Evolutionary conservation across 2,888 invertebrate genomes (phyloP).

Genomic region (Colletes collaris): DNA sequence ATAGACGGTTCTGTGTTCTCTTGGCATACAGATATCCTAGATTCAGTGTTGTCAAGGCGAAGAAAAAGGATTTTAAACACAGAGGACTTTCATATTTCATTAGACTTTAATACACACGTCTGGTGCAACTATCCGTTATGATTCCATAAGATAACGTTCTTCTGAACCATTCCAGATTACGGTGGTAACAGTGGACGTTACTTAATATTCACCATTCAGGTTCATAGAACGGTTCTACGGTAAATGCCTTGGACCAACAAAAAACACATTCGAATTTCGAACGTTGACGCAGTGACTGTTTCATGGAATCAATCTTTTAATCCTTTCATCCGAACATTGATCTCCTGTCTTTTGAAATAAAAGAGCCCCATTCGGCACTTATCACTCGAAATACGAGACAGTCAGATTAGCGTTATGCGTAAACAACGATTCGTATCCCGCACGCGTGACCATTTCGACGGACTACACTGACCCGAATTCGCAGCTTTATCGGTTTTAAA

Average conservation of each 20-base stretch:
- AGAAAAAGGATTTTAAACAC: no score
- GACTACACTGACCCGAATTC: conserved; percentile 38
- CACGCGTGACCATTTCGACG: conserved; percentile 14
- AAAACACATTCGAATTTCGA: background rate
- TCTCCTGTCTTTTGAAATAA: background rate
- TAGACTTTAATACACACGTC: no score
- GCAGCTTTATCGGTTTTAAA: conserved; percentile 47
- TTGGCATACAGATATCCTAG: no score
- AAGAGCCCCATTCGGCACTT: background rate
- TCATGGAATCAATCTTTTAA: conserved; percentile 30
- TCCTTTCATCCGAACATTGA: conserved; percentile 16
- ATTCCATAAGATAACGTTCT: no score
- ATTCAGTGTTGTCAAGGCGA: no score
- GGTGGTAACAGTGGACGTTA: no score
- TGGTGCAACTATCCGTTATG: no score
- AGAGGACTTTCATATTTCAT: no score
- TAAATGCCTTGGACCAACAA: background rate
- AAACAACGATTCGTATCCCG: conserved; percentile 23
- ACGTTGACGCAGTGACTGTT: background rate
- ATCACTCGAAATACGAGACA: conserved; percentile 6
- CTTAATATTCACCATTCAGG: no score
- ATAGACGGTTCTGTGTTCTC: no score
- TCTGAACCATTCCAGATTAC: no score
- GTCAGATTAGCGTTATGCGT: conserved; percentile 25
- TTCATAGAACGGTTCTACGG: background rate